Evolutionary conservation across 1,140 invertebrate genomes (phyloP), one percentile per base, ranked within the genome.

Genomic region (Chlorops oryzae): DNA sequence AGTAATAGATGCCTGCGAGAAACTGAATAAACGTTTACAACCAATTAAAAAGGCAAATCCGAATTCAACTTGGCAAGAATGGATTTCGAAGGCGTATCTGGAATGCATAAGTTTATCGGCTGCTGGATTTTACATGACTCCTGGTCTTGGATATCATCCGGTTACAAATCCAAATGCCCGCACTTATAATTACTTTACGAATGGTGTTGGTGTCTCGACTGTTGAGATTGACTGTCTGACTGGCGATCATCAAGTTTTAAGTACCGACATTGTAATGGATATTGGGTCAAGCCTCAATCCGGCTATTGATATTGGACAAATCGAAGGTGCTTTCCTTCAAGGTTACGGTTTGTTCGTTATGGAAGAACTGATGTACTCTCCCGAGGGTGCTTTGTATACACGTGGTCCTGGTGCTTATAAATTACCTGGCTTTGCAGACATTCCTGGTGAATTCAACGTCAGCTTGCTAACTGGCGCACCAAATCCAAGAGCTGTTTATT

Each of bases 211-310:
- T 15, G 84, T 81, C 61, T 79, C 83, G 2, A 86, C 87, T 74
- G 88, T 91, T 3, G 87, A 90, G 79, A 81, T 91, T 35, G 89
- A 92, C 72, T 88, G 86, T 60, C 74, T 92, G 1, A 91, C 87
- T 42, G 89, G 88, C 43, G 88, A 91, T 62, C 87, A 91, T 67
- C 79, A 86, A 73, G 82, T 94, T 6, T 61, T 90, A 39, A 77
- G 83, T 62, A 87, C 86, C 6, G 88, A 96, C 62, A 95, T 96
- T 59, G 89, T 96, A 0, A 94, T 95, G 90, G 92, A 96, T 75
- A 75, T 95, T 43, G 80, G 79, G 22, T 81, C 88, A 56, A 92
- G 88, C 75, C 71, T 96, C 22, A 96, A 96, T 75, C 92, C 92
- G 18, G 90, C 90, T 0, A 91, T 96, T 59, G 92, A 96, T 62